These are phyloP conservation scores for Myioborus miniatus DNA, from an alignment of 2,797 vertebrate species.

Conservation along the genomic window DNA sequence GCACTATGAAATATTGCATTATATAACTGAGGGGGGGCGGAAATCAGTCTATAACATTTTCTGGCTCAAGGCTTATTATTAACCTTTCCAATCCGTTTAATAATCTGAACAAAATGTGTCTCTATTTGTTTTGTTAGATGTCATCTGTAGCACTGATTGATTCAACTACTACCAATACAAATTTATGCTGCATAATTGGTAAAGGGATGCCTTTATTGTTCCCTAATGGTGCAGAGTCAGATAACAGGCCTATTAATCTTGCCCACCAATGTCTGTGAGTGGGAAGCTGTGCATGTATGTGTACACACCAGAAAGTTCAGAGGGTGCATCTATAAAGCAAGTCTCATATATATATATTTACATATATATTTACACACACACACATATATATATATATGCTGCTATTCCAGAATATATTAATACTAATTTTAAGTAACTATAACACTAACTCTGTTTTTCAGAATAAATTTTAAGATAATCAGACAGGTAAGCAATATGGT, in stretches of 20 bases:
- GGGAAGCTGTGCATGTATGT: fast-evolving
- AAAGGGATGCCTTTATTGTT: background rate
- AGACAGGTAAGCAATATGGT: background rate
- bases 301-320: background rate
- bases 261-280: background rate
- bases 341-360: background rate
- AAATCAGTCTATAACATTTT: background rate
- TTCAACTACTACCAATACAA: background rate
- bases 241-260: background rate
- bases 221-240: background rate
- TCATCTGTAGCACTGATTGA: background rate
- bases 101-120: background rate
- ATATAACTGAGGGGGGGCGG: fast-evolving
- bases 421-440: background rate
- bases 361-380: background rate
- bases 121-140: background rate
- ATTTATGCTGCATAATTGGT: background rate
- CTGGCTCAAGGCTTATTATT: background rate
- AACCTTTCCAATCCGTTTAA: background rate
- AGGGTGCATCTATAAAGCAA: background rate
- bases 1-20: background rate
- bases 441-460: background rate
- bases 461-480: background rate
- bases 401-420: background rate
- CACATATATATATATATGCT: fast-evolving